A percentile compares a stretch with the other conserved stretches of the same genome.
Conservation (phyloP, 2,797 vertebrate genomes). For the Luscinia megarhynchos region DNA sequence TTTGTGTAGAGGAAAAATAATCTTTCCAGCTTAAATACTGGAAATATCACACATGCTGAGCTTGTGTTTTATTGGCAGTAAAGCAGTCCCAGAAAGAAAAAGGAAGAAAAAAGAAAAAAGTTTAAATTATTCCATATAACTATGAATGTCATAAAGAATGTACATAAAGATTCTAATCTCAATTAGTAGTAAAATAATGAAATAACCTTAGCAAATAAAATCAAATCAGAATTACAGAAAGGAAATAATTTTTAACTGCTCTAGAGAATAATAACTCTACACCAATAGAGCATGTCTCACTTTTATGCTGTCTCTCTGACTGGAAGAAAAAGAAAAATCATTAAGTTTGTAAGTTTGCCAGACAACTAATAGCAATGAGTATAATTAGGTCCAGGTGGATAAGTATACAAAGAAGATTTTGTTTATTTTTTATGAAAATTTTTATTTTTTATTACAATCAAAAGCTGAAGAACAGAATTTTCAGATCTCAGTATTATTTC, state of each 20-base stretch:
- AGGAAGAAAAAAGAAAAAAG: too few species aligned
- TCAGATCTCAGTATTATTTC: neutral
- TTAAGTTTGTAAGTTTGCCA: neutral
- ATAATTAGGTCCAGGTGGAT: neutral
- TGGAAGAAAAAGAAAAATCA: neutral
- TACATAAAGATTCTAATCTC: neutral
- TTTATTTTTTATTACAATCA: too few species aligned
- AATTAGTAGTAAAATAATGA: neutral
- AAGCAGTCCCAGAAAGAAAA: neutral
- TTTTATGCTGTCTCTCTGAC: neutral
- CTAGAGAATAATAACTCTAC: neutral
- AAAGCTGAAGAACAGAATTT: neutral
- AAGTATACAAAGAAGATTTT: neutral
- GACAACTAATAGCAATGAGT: neutral
- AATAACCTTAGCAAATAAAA: neutral
- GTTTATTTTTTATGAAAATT: neutral
- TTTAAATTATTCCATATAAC: neutral
- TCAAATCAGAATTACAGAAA: neutral
- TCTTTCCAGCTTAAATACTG: neutral
- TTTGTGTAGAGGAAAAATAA: neutral
- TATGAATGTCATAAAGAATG: neutral
- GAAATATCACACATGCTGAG: neutral
- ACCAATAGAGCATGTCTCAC: neutral
- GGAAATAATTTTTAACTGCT: neutral
- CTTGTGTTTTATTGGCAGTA: neutral